A percentile compares a stretch with the other conserved stretches of the same genome.
These are phyloP conservation scores for Etheostoma cragini DNA, from an alignment of 2,113 vertebrate species.

Conservation along the genomic window DNA sequence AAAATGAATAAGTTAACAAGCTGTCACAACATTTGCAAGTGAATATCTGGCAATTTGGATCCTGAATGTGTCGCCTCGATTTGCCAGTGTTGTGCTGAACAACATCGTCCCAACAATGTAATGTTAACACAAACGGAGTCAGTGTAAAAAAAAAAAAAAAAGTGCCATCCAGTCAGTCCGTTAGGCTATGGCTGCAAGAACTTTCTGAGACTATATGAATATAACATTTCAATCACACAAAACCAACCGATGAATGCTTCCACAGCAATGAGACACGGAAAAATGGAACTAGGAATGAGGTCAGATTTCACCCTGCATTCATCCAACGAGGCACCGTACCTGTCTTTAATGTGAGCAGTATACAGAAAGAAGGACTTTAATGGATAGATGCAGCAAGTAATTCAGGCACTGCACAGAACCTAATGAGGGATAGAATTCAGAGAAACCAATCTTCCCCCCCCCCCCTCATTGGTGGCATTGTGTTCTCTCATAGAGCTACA, in stretches of 20 bases:
- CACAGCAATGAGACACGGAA: constrained; percentile 44
- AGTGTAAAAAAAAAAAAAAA: constrained; percentile 36
- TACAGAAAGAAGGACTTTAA: constrained; percentile 76
- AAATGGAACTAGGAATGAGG: constrained; percentile 63
- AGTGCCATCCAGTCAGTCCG: constrained; percentile 23
- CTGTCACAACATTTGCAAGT: constrained; percentile 72
- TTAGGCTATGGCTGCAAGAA: constrained; percentile 14
- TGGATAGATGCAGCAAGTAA: constrained; percentile 80
- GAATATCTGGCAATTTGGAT: constrained; percentile 58
- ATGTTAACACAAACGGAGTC: constrained; percentile 46
- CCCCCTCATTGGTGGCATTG: neutral
- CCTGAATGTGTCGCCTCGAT: constrained; percentile 36
- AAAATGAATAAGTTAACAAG: constrained; percentile 69
- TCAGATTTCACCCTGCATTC: constrained; percentile 66
- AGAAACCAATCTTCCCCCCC: constrained; percentile 68
- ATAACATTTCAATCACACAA: constrained; percentile 56
- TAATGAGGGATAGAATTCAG: constrained; percentile 80
- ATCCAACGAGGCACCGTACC: constrained; percentile 55
- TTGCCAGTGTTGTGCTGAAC: constrained; percentile 32
- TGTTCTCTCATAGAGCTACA: constrained; percentile 71
- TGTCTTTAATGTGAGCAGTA: constrained; percentile 73
- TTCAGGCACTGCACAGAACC: constrained; percentile 79
- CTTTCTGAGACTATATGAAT: constrained; percentile 37
- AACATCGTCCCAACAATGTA: constrained; percentile 34
- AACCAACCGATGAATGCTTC: constrained; percentile 43